Evolutionary conservation across 2,888 invertebrate species (phyloP), one percentile per base, ranked within the genome.

Genomic region (Heliconius aoede): DNA sequence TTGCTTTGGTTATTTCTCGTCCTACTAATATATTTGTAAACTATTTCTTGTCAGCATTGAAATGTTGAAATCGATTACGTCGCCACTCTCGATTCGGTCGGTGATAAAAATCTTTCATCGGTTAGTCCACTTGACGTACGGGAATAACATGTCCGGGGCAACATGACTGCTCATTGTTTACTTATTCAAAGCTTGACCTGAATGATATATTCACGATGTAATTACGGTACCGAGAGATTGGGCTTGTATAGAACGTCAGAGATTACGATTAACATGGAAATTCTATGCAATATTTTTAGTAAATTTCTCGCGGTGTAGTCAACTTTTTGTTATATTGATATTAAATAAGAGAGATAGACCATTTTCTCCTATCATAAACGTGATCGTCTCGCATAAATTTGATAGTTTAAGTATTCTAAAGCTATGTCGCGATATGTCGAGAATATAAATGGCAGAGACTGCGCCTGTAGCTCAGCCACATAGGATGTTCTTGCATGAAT

Each of bases 131-230:
- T 89, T 89, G 90, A 90, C 88, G 89, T 87, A 88, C 86, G 87
- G 86, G 89, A 90, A 91, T 90, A 90, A 89, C 88, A 89, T 86
- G 87, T 89, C 86, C 84, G 84, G 85, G 82, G 83, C 83, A 89
- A 90, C 90, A 86, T 84, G 83, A 84, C 90, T 89, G 88, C 86
- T 90, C 89, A 91, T 92, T 92, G 91, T 93, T 89, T 87, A 90
- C 88, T 88, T 88, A 85, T 87, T 87, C 89, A 92, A 91, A 90
- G 85, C 87, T 86, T 86, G 89, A 88, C 85, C 85, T 86, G 90
- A 92, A 92, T 91, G 91, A 92, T 92, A 92, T 91, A 90, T 91
- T 91, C 92, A 91, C 89, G 88, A 86, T 85, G 89, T 91, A 92
- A 93, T 93, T 93, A 92, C 86, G 92, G 92, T 93, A 89, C 83